These are phyloP conservation scores for Ctenodactylus gundi DNA, from an alignment of 2,113 vertebrate genomes.

Conservation along the genomic window DNA sequence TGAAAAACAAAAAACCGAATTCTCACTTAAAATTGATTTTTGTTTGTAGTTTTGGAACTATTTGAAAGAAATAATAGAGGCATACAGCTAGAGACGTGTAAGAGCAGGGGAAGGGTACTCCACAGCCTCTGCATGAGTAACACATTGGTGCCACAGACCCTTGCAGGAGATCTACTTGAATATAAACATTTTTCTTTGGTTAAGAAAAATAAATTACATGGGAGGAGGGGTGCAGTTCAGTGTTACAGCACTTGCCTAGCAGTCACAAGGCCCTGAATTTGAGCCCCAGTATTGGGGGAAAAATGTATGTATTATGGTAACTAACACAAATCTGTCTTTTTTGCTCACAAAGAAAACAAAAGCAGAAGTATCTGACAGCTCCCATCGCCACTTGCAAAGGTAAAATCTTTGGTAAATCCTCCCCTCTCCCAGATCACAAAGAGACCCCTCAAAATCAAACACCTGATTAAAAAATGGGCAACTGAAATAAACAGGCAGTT, in stretches of 20 bases:
- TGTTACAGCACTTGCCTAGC: background rate
- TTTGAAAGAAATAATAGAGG: background rate
- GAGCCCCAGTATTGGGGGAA: background rate
- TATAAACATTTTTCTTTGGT: background rate
- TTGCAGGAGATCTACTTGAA: background rate
- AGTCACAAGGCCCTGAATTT: background rate
- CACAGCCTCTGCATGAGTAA: background rate
- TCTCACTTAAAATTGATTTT: background rate
- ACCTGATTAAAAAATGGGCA: too few species aligned
- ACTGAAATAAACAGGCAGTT: too few species aligned
- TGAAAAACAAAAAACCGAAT: background rate
- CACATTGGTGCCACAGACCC: background rate
- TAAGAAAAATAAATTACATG: background rate
- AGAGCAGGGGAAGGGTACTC: background rate
- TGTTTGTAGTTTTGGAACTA: background rate
- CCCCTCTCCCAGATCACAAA: background rate
- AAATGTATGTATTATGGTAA: background rate
- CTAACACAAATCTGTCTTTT: background rate
- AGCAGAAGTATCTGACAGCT: background rate
- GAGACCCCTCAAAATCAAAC: too few species aligned
- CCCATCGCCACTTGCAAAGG: background rate
- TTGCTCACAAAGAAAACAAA: background rate
- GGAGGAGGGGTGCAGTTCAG: background rate
- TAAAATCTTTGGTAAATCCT: background rate
- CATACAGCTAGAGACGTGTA: background rate